Conservation (phyloP, 2,113 vertebrate species). For the Pontoporia blainvillei region DNA sequence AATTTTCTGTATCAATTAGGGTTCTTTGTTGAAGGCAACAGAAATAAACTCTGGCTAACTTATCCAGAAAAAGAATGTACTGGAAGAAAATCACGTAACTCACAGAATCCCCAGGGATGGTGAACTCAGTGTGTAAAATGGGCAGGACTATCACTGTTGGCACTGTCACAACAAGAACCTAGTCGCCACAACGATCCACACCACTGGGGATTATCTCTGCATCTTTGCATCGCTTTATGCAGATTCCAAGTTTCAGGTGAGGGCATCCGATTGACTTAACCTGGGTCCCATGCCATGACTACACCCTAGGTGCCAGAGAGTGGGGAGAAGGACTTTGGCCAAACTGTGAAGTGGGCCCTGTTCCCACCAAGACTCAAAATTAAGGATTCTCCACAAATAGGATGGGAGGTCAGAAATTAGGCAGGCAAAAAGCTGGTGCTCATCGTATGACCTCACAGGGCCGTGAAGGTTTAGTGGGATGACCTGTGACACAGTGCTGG, state of each 20-base stretch:
- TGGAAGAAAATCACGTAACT: background rate
- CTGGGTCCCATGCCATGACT: background rate
- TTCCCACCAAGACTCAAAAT: background rate
- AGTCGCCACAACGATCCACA: background rate
- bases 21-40: background rate
- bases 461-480: background rate
- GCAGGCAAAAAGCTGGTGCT: background rate
- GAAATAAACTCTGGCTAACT: background rate
- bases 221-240: background rate
- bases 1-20: background rate
- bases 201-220: background rate
- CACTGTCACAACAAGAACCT: background rate
- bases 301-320: background rate
- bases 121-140: background rate
- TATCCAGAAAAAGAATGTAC: background rate
- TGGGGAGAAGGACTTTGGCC: background rate
- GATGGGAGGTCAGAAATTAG: background rate
- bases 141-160: background rate
- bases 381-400: background rate
- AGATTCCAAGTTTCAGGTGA: constrained; percentile 10
- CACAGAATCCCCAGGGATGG: background rate
- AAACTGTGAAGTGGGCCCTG: background rate
- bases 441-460: background rate
- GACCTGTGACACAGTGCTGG: background rate
- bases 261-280: background rate